phyloP scores from a whole-genome alignment of 1,140 invertebrate species.

The Micrasema minimum region DNA sequence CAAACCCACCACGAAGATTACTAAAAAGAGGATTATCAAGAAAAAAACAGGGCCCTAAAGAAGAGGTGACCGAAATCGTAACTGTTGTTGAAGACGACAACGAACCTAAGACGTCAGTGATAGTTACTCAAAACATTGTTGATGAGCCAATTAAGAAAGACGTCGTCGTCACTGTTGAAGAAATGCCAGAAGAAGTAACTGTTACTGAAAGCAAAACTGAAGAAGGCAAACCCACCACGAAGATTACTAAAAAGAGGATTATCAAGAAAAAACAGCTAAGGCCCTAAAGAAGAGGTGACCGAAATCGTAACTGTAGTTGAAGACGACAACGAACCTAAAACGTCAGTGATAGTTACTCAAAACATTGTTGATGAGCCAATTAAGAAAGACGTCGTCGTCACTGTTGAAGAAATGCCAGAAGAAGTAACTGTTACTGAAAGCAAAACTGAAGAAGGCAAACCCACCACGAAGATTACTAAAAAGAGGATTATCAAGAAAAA shows the following conservation, averaged over 20 bases:
- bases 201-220: conserved; percentile 4
- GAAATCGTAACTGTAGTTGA: conserved; percentile 53
- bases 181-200: conserved; percentile 5
- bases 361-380: background rate
- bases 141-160: too few relatives aligned
- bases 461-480: conserved; percentile 38
- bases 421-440: background rate
- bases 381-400: too few relatives aligned
- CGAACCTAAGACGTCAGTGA: background rate
- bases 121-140: conserved; percentile 29
- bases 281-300: conserved; percentile 12
- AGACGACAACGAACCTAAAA: conserved; percentile 42
- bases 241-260: conserved; percentile 54
- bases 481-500: conserved; percentile 52
- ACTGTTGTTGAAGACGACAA: conserved; percentile 58
- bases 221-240: conserved; percentile 51
- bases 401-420: background rate
- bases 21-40: background rate
- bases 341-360: conserved; percentile 48
- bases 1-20: background rate
- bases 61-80: conserved; percentile 57
- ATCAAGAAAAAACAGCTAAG: conserved; percentile 37
- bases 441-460: background rate
- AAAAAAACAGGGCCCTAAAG: conserved; percentile 51
- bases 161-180: conserved; percentile 26